phyloP scores from a whole-genome alignment of 1,140 invertebrate species.

The Neodiprion virginianus region DNA sequence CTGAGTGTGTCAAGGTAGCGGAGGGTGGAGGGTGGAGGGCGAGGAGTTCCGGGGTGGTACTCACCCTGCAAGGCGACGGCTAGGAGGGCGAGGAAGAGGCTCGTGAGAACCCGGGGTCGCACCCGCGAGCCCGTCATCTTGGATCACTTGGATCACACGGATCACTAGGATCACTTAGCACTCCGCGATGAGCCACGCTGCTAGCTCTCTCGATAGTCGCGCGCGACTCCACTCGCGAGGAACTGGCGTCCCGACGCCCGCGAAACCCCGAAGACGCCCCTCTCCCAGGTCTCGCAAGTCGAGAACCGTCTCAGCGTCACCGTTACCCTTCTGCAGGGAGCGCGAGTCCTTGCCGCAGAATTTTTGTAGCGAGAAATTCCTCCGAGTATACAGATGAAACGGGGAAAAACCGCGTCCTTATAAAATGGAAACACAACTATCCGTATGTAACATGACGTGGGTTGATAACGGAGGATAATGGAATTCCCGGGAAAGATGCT shows the following conservation, averaged over 20 bases:
- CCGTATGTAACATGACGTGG: too few relatives aligned
- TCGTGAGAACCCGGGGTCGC: constrained; percentile 55
- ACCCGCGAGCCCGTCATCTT: constrained; percentile 58
- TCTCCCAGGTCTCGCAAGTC: constrained; percentile 31
- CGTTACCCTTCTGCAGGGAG: background rate
- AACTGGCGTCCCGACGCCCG: constrained; percentile 52
- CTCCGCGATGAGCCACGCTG: constrained; percentile 55
- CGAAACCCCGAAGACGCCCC: constrained; percentile 36
- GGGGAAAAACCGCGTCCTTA: too few relatives aligned
- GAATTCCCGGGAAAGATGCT: too few relatives aligned
- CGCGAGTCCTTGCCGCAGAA: background rate
- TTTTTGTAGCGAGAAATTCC: too few relatives aligned
- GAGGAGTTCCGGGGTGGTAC: constrained; percentile 31
- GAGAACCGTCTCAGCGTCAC: constrained; percentile 8
- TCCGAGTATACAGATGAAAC: too few relatives aligned
- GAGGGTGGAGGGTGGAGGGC: too few relatives aligned
- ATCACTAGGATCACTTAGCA: constrained; percentile 41
- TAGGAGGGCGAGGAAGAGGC: constrained; percentile 55
- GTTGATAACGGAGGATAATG: too few relatives aligned
- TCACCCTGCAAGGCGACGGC: constrained; percentile 57
- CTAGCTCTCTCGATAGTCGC: constrained; percentile 51
- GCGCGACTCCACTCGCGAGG: constrained; percentile 53
- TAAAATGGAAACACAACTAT: too few relatives aligned
- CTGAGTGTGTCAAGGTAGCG: background rate
- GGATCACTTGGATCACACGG: constrained; percentile 28